Conservation (phyloP, 2,888 invertebrate genomes). For the Lottia scabra region DNA sequence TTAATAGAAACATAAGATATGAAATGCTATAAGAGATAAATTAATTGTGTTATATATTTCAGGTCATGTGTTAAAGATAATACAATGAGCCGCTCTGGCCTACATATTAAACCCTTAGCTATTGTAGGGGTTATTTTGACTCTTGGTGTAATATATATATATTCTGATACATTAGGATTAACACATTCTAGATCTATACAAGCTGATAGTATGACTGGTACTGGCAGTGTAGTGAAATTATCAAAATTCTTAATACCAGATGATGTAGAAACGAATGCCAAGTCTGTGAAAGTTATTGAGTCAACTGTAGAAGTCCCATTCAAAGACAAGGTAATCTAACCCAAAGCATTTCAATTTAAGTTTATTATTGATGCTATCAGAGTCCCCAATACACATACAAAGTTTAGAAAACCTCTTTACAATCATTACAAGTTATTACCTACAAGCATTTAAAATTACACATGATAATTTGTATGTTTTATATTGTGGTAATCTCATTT, state of each 20-base stretch:
- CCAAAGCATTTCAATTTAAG: no score
- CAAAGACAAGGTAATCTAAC: background rate
- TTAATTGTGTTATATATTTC: background rate
- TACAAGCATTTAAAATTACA: no score
- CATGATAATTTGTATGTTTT: background rate
- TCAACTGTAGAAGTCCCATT: background rate
- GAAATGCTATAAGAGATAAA: no score
- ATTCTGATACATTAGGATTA: slow-evolving; percentile 1
- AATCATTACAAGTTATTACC: no score
- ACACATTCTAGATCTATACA: background rate
- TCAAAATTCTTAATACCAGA: background rate
- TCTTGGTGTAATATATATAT: background rate
- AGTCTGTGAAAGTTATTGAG: slow-evolving; percentile 1
- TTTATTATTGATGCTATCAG: no score
- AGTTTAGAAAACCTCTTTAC: no score
- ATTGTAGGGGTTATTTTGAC: slow-evolving; percentile 15
- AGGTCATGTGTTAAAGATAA: background rate
- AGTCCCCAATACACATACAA: no score
- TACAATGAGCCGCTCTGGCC: slow-evolving; percentile 33
- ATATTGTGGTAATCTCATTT: no score
- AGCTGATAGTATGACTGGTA: background rate
- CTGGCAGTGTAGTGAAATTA: background rate
- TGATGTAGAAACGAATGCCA: slow-evolving; percentile 1
- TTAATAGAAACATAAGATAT: no score
- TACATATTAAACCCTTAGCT: slow-evolving; percentile 30